Base-by-base conservation (phyloP, 1,140 invertebrate genomes). In the Idris sp. region DNA sequence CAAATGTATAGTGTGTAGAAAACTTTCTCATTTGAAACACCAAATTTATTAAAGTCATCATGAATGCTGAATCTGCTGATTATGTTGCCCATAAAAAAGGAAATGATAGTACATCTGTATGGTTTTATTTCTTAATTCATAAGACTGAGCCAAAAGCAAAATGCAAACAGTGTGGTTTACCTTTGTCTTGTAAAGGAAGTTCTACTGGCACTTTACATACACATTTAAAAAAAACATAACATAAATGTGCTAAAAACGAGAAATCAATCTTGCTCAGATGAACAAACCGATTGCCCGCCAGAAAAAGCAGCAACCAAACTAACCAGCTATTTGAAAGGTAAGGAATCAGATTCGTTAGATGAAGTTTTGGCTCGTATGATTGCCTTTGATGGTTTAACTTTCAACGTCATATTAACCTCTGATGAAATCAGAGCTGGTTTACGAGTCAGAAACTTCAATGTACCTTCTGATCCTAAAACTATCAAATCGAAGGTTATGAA, bases 331-430 rank as follows among this genome's bases (percentile, higher is more conserved):
- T 18, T 31, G 2, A 31, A 31, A 10, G 18, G 6, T 14, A 22
- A 25, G 25, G 13, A 53, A 10, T 36, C 11, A 19, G 48, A 22
- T 10, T 4, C 14, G 19, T 43, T 33, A 7, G 18, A 28, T 6
- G 59, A 13, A 30, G 18, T 64, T n/a, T 51, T 64, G 22, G 59
- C 59, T 22, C 59, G 59, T 4, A 51, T 64, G 46, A 51, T 36
- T 18, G 59, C 59, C 31, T 38, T 28, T 10, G 59, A 64, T 43
- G 59, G 59, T 13, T 38, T 64, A 11, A 15, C 46, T 2, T 64
- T 64, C 40, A 43, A 51, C 22, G 10, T 64, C 0, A 18, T 64
- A 9, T 25, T 26, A 13, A 30, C 15, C 1, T 64, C 59, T 14
- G 13, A 41, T 0, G 46, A 64, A 33, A 30, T 64, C 26, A 35